Evolutionary conservation across 2,797 vertebrate species (phyloP).

Genomic region (Rhincodon typus): DNA sequence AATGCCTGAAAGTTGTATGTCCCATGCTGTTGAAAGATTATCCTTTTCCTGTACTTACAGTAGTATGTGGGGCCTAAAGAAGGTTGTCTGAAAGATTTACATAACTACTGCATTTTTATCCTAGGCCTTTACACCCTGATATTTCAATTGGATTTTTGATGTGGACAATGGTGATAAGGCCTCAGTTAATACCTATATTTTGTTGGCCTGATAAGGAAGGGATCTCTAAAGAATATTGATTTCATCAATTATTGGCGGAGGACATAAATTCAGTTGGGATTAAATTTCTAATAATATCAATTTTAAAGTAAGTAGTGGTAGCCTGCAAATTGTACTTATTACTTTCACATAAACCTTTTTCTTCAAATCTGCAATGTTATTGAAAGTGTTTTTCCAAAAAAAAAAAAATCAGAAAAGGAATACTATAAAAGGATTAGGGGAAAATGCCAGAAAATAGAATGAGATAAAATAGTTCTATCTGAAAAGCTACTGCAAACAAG

Average conservation of each 20-base stretch:
- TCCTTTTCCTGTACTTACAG: neutral
- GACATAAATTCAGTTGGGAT: neutral
- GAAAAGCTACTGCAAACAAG: neutral
- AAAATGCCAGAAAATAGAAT: neutral
- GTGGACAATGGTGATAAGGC: neutral
- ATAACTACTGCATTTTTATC: neutral
- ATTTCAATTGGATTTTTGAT: neutral
- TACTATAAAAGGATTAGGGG: neutral
- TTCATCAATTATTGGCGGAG: neutral
- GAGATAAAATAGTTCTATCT: neutral
- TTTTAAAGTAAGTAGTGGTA: neutral
- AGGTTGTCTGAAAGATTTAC: neutral
- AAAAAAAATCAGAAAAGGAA: neutral
- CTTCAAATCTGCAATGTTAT: neutral
- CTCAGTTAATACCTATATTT: neutral
- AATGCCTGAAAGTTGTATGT: neutral
- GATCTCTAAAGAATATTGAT: neutral
- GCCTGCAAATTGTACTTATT: neutral
- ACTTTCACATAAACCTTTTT: neutral
- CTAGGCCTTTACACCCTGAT: neutral
- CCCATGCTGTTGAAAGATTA: neutral
- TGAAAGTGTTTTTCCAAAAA: neutral
- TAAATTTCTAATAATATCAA: slow-evolving; percentile 10
- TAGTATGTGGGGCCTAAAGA: neutral
- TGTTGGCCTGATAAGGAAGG: neutral